Conservation (phyloP, 2,888 invertebrate genomes). For the Lordiphosa andalusiaca region DNA sequence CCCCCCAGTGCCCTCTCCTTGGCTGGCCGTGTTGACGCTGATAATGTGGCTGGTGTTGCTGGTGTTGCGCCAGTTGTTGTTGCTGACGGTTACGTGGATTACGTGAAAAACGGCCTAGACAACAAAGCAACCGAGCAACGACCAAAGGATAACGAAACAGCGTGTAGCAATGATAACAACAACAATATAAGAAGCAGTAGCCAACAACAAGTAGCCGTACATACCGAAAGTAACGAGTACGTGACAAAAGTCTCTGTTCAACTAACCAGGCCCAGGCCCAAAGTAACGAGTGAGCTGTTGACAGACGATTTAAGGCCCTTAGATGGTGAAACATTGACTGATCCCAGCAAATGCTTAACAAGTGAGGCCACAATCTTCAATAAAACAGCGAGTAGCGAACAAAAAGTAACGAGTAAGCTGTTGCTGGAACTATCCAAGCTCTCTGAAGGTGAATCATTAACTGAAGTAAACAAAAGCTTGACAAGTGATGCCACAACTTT, state of each 20-base stretch:
- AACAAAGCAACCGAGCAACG: slow-evolving; percentile 27
- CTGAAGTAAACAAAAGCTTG: no score
- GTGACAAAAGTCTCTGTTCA: slow-evolving; percentile 4
- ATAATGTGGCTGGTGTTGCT: slow-evolving; percentile 45
- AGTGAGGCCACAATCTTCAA: no score
- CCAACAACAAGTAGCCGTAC: slow-evolving; percentile 9
- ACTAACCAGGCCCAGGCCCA: not conserved
- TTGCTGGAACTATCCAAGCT: no score
- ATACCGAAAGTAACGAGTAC: slow-evolving; percentile 19
- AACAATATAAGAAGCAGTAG: slow-evolving; percentile 13
- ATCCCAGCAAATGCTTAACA: no score
- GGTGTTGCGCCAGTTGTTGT: slow-evolving; percentile 41
- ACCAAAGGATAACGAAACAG: slow-evolving; percentile 8
- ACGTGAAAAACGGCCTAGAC: slow-evolving; percentile 48
- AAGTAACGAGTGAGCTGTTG: no score
- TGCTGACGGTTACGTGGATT: slow-evolving; percentile 63
- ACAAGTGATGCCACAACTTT: no score
- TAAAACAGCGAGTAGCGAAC: no score
- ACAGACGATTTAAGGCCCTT: no score
- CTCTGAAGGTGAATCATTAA: no score
- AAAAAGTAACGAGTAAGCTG: no score
- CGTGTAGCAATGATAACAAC: slow-evolving; percentile 24
- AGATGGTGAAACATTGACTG: no score
- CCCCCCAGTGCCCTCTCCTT: slow-evolving; percentile 10
- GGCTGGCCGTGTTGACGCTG: slow-evolving; percentile 27